Base-by-base conservation (phyloP, 1,140 invertebrate species). In the Dinothrombium tinctorium region DNA sequence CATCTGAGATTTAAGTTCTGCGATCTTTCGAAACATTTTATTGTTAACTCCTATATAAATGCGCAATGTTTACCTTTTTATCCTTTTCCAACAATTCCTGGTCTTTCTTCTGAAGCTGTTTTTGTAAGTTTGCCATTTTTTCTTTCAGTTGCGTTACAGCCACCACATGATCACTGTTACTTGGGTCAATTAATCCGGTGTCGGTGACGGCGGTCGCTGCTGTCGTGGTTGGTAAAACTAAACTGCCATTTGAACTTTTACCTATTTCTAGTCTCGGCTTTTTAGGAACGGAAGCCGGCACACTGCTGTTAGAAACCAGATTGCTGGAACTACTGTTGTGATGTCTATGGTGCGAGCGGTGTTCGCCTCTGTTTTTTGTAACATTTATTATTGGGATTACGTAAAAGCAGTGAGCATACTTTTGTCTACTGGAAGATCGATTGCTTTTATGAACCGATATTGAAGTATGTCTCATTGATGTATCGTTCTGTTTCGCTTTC, bases 81-180 rank as follows among this genome's bases (percentile, higher is more conserved):
- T 92, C 87, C 63, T 89, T 90, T 35, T 74, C 67, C 19, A 92
- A 59, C 35, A 94, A 59, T 50, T 81, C 74, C 40, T 70, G 68
- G 58, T 92, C 83, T 59, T 90, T 92, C 44, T 71, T 67, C 39
- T 64, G 60, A 3, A 92, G 62, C 51, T 82, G 78, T 56, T 86
- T 89, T 56, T 90, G 78, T n/a, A 92, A 59, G 52, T 72, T 74
- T 24, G 82, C 80, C 48, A 92, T 86, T 53, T 87, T 76, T 58
- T 94, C 87, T 54, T 80, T 81, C 1, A 95, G 66, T 56, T 89
- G 81, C 12, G 84, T 89, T 56, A 90, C 79, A 1, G 81, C 80
- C 8, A 89, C 81, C 19, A 92, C 76, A 54, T 90, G 82, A 58
- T 94, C 86, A 0, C 80, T 81, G 53, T 74, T 81, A 50, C 78